Base-by-base conservation (phyloP, 23 tunicate species). In the Diplosoma virens region DNA sequence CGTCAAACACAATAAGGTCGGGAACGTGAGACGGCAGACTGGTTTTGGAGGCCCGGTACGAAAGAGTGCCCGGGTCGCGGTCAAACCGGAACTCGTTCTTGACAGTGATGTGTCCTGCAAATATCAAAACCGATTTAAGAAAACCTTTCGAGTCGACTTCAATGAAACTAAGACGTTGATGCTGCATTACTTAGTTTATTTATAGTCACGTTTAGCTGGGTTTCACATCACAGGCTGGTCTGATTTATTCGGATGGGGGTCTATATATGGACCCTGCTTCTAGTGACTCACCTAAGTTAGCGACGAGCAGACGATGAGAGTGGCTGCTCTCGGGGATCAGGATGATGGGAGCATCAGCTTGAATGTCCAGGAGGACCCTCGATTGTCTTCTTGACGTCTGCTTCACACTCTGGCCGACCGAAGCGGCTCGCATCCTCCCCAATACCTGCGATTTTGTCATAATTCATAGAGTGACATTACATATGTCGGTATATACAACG, bases 291-390 rank as follows among this genome's bases (percentile, higher is more conserved):
- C 98, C 99, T 3, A 94, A 70, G 45, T 94, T 93, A 46, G 94
- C 99, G 48, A 94, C 86, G 26, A 94, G 25, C 17, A 94, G 65
- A 59, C 86, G 53, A 25, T 82, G 77, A 1, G 95, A 73, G 37
- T 94, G 90, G 45, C 86, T 73, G 76, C 89, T 80, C 59, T 94
- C 99, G 11, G 99, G 99, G 14, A 94, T 78, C 5, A 94, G 84
- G 45, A 94, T 64, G 29, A 87, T 83, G 1, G 99, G 83, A 32
- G 89, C 77, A 26, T 66, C 88, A 7, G 96, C 83, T 71, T 91
- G 77, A 17, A 95, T 76, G 35, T 89, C 96, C 45, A 95, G 59
- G 21, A 32, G 46, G 18, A 95, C 81, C 27, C 99, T 73, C 3
- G 82, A 80, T 69, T 82, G 89, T 60, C 99, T 54, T 25, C 93